Evolutionary conservation across 1,140 invertebrate genomes (phyloP).

Genomic region (Cherax quadricarinatus): DNA sequence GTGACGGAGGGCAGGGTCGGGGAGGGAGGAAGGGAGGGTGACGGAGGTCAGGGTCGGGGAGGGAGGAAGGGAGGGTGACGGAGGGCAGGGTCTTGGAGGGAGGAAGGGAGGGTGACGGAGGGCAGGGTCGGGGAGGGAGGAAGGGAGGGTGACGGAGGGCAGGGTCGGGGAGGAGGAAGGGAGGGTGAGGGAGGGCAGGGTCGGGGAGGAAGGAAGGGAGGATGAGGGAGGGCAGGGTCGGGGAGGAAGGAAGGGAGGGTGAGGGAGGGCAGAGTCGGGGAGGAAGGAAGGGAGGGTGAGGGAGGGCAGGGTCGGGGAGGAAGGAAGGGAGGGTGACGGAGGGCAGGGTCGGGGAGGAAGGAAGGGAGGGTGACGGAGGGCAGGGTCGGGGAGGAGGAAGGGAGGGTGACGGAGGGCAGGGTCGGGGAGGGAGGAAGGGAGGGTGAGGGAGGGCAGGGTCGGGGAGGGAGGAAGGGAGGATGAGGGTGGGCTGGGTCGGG

Average conservation of each 20-base stretch:
- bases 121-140: conserved; percentile 76
- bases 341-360: conserved; percentile 76
- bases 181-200: background rate
- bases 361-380: conserved; percentile 81
- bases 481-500: conserved; percentile 76
- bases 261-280: conserved; percentile 77
- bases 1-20: no score
- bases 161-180: conserved; percentile 53
- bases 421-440: conserved; percentile 76
- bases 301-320: conserved; percentile 69
- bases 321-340: background rate
- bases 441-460: conserved; percentile 82
- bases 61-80: conserved; percentile 79
- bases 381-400: conserved; percentile 56
- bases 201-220: conserved; percentile 77
- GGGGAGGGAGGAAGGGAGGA: background rate
- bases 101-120: background rate
- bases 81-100: conserved; percentile 63
- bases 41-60: conserved; percentile 77
- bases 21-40: background rate
- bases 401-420: background rate
- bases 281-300: conserved; percentile 78
- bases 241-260: background rate
- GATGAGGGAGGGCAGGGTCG: no score
- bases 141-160: conserved; percentile 81